Percentiles rank a stretch among this genome's conserved stretches.
phyloP scores from a whole-genome alignment of 2,888 invertebrate species.

The Margaritifera margaritifera region DNA sequence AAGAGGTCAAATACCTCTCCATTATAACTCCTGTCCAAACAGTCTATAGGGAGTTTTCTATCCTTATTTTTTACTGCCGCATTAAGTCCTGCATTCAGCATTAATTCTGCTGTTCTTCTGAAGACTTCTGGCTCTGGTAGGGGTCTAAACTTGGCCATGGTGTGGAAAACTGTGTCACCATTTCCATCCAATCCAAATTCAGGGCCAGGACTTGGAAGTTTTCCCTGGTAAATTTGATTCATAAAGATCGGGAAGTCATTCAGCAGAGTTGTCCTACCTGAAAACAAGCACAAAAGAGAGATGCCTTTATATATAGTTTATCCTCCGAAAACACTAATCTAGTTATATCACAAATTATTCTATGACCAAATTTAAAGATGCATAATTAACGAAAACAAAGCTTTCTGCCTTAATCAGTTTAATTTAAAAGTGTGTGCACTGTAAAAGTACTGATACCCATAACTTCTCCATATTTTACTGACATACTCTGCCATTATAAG shows the following conservation, averaged over 20 bases:
- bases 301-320: too few species aligned
- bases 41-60: constrained; percentile 39
- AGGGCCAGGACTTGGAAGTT: too few species aligned
- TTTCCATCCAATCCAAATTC: background rate
- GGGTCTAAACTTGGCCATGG: constrained; percentile 32
- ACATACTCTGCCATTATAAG: too few species aligned
- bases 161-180: constrained; percentile 40
- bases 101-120: constrained; percentile 22
- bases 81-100: constrained; percentile 38
- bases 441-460: too few species aligned
- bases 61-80: constrained; percentile 20
- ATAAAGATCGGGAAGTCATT: constrained; percentile 3
- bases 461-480: too few species aligned
- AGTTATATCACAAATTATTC: too few species aligned
- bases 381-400: too few species aligned
- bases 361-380: too few species aligned
- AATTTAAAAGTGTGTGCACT: too few species aligned
- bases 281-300: background rate
- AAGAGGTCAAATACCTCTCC: constrained; percentile 27
- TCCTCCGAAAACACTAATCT: too few species aligned
- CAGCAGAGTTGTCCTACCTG: constrained; percentile 19
- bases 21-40: constrained; percentile 25
- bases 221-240: too few species aligned
- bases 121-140: constrained; percentile 22
- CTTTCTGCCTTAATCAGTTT: too few species aligned